These are phyloP conservation scores for Aeoliscus strigatus DNA, from an alignment of 2,797 vertebrate species.

Conservation along the genomic window DNA sequence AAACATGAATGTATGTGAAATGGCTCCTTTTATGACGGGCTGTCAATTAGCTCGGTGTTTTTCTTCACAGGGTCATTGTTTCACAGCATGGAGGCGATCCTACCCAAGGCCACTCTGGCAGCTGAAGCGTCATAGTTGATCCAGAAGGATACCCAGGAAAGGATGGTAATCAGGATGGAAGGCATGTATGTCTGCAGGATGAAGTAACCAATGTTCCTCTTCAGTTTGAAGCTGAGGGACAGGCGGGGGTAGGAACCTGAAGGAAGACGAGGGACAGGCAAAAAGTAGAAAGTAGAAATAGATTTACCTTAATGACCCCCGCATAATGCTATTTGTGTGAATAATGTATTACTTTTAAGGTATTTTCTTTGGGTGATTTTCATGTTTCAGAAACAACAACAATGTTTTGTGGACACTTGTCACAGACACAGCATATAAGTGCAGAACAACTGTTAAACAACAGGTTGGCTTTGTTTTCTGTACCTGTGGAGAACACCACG, in stretches of 20 bases:
- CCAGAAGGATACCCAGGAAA: constrained; percentile 98
- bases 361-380: constrained; percentile 1
- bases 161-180: constrained; percentile 98
- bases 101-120: constrained; percentile 98
- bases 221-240: constrained; percentile 98
- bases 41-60: constrained; percentile 45
- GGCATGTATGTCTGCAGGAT: constrained; percentile 99
- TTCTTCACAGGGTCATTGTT: constrained; percentile 50
- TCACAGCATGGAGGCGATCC: constrained; percentile 41
- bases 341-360: no score
- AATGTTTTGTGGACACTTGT: no score
- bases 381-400: not conserved
- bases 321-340: constrained; percentile 34
- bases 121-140: constrained; percentile 99
- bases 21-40: constrained; percentile 33
- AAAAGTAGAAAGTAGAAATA: constrained; percentile 46
- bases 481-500: constrained; percentile 97
- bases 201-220: constrained; percentile 99
- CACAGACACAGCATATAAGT: no score
- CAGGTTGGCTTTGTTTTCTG: not conserved
- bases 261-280: constrained; percentile 39
- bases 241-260: constrained; percentile 96
- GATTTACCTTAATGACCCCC: constrained; percentile 40
- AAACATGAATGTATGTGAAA: constrained; percentile 33
- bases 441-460: rapidly evolving